Base-by-base conservation (phyloP, 1,140 invertebrate species). In the Metaphire vulgaris region DNA sequence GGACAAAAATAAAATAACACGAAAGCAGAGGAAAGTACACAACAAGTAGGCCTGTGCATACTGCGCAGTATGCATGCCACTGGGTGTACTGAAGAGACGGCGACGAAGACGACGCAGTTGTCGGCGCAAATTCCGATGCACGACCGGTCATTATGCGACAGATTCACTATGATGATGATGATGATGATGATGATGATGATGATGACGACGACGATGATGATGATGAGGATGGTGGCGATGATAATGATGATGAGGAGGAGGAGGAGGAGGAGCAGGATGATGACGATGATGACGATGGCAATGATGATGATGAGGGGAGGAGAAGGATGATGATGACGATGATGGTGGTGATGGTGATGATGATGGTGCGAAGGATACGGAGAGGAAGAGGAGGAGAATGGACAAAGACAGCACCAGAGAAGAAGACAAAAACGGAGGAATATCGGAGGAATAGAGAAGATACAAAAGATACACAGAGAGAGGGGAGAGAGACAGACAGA, bases 401-500 rank as follows among this genome's bases (percentile, higher is more conserved):
- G 41, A 56, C 41, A 56, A 56, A 21, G 41, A 12, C 6, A 12
- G 41, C 41, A 21, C 6, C 6, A 56, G 41, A 56, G 41, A 56
- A 56, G 41, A 21, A 56, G 21, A 56, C 41, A 56, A 21, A 56
- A 21, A 56, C 41, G 41, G 41, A 56, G 41, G 41, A 6, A 56
- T 12, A 21, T 56, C 6, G 41, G 21, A 56, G 41, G 21, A 12
- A 56, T 12, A 21, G 6, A 56, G 41, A 21, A 56, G 21, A 21
- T 12, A 21, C 6, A 21, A 56, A 21, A 56, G 41, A 56, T 6
- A 56, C 6, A 56, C 6, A 56, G 41, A 56, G 41, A 56, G 41
- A 56, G n/a, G n/a, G n/a, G 41, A 56, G 41, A 56, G 41, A 56
- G 41, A 56, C 41, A 56, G 41, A 56, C 41, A 56, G 41, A 56